phyloP scores from a whole-genome alignment of 2,113 vertebrate genomes.

The Marcusenius ussheri region DNA sequence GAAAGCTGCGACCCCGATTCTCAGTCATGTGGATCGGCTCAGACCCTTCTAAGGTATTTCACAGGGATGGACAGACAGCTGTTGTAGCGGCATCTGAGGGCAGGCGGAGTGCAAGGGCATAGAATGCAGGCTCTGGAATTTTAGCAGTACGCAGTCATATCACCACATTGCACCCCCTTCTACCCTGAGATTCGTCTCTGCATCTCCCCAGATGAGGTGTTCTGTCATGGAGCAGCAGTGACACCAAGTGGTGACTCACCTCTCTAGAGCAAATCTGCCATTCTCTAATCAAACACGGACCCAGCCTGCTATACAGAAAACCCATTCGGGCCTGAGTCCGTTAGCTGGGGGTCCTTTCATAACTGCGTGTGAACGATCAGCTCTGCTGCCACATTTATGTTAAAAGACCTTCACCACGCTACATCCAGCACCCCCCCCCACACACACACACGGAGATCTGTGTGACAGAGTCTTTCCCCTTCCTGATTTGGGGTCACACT shows the following conservation, averaged over 20 bases:
- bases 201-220: neutral
- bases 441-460: neutral
- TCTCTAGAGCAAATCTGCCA: neutral
- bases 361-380: neutral
- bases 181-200: neutral
- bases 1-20: neutral
- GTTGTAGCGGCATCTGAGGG: neutral
- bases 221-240: conserved; percentile 25
- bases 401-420: neutral
- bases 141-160: neutral
- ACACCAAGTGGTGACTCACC: conserved; percentile 32
- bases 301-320: neutral
- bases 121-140: neutral
- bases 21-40: conserved; percentile 6
- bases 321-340: neutral
- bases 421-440: neutral
- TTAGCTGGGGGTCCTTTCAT: neutral
- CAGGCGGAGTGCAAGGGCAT: neutral
- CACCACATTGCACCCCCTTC: neutral
- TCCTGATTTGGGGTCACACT: neutral
- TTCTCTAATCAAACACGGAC: neutral
- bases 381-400: neutral
- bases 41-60: conserved; percentile 11
- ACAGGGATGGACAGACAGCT: neutral
- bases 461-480: neutral